These are phyloP conservation scores for Megathymus violae DNA, from an alignment of 1,140 invertebrate species.

Conservation along the genomic window DNA sequence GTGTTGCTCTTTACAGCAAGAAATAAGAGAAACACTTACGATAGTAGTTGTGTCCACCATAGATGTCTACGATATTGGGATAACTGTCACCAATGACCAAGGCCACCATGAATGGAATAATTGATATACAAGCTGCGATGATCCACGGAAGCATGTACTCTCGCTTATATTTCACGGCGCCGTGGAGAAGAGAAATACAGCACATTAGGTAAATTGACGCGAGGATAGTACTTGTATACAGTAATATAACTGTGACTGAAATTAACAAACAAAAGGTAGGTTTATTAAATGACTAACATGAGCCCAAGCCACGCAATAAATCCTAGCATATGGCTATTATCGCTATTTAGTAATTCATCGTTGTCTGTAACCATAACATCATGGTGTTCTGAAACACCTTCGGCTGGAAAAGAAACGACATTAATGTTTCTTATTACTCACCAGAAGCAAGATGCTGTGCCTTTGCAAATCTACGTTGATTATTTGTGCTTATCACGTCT, in stretches of 20 bases:
- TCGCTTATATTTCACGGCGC: conserved; percentile 70
- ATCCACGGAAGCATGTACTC: conserved; percentile 77
- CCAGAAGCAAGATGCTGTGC: conserved; percentile 73
- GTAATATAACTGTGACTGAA: conserved; percentile 73
- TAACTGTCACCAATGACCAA: conserved; percentile 66
- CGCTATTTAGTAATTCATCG: no score
- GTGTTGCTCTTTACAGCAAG: no score
- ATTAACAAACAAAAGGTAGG: conserved; percentile 35
- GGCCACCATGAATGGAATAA: conserved; percentile 60
- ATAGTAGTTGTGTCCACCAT: conserved; percentile 70
- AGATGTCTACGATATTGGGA: conserved; percentile 64
- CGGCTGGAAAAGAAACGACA: no score
- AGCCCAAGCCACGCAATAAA: no score
- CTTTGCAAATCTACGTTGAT: conserved; percentile 71
- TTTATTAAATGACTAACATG: no score
- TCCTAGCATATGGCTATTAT: no score
- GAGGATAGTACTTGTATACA: conserved; percentile 73
- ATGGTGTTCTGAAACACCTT: no score
- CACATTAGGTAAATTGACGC: conserved; percentile 75
- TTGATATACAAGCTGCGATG: conserved; percentile 63
- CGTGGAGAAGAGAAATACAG: conserved; percentile 72
- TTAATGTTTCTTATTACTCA: conserved; percentile 37
- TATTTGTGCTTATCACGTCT: conserved; percentile 71
- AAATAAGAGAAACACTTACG: conserved; percentile 54
- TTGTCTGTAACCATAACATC: no score